Evolutionary conservation across 1,140 invertebrate species (phyloP), one percentile per base, ranked within the genome.

Genomic region (Lepidurus packardi): DNA sequence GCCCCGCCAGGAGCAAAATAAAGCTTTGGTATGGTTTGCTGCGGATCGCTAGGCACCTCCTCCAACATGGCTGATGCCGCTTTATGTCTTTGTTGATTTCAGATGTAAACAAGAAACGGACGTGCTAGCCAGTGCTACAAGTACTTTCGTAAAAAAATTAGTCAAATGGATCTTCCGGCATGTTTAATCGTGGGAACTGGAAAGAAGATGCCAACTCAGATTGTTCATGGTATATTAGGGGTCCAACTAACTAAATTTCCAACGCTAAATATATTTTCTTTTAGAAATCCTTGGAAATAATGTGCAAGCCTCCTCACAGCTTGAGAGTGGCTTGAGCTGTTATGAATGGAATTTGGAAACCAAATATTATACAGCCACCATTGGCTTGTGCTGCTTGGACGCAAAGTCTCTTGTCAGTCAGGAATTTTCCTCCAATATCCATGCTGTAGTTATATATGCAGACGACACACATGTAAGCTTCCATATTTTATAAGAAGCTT

Each of bases 291-390:
- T 65, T 16, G 16, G 16, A 21, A 65, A 16, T 65, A 65, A 65
- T 65, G 76, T 88, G 78, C 82, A 86, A 82, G 81, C 81, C 73
- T 80, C 83, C 44, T 65, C 80, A 81, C 16, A 81, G 80, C 45
- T 85, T 80, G 78, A 85, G 77, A 84, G 87, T 53, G 83, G 86
- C 45, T 82, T 88, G 44, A 80, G 84, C 34, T 84, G 85, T 75
- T 89, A 88, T 84, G 82, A 85, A 10, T 90, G 90, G 89, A 83
- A 87, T 77, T 88, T 91, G 78, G 86, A 89, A 65, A 92, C 89
- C 43, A 92, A 91, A 83, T 92, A 92, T 85, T 92, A 92, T 79
- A 87, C 86, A 77, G 86, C 89, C 41, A 85, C 88, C 82, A 84
- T 91, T 47, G 81, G 87, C 43, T 78, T 92, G 7, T 89, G 88